Evolutionary conservation across 2,797 vertebrate genomes (phyloP).

Genomic region (Pristis pectinata): DNA sequence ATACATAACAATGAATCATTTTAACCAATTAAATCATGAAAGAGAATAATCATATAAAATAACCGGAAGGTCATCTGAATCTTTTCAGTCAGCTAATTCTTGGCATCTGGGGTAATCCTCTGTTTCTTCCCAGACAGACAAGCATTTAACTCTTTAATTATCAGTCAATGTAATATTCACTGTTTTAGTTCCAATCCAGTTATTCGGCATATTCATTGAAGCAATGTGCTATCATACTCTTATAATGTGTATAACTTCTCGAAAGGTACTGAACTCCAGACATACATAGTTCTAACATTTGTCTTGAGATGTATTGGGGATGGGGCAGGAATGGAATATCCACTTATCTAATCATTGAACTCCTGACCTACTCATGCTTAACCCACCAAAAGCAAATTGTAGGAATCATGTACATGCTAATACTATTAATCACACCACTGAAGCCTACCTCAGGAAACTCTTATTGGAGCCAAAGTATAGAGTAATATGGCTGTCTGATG

Average conservation of each 20-base stretch:
- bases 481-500: neutral
- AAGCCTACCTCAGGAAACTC: neutral
- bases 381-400: neutral
- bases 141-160: neutral
- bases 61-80: neutral
- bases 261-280: neutral
- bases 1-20: neutral
- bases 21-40: neutral
- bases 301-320: neutral
- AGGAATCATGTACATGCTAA: neutral
- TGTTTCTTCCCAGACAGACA: neutral
- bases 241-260: neutral
- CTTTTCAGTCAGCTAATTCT: neutral
- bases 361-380: neutral
- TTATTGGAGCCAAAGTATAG: too few species aligned
- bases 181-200: neutral
- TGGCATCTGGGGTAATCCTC: neutral
- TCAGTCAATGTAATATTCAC: neutral
- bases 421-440: neutral
- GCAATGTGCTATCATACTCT: neutral
- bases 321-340: neutral
- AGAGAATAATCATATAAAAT: neutral
- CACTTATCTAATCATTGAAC: neutral
- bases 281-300: neutral
- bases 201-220: neutral